Percentiles rank a stretch among this genome's conserved stretches.
Evolutionary conservation across 1,140 invertebrate genomes (phyloP).

Genomic region (Stratiolaelaps scimitus): DNA sequence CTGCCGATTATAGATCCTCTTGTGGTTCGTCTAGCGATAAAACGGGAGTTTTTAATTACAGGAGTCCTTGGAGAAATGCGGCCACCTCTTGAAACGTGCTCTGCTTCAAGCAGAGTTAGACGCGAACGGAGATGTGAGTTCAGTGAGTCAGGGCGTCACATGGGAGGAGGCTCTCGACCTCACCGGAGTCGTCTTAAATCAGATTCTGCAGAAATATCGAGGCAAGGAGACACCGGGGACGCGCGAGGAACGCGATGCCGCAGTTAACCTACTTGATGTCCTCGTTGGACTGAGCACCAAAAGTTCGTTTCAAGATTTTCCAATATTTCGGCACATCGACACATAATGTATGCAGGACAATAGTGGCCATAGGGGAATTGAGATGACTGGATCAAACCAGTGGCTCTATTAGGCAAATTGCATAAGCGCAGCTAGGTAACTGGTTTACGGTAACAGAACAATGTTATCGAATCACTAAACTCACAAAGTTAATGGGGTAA

Average conservation of each 20-base stretch:
- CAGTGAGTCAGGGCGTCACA: neutral
- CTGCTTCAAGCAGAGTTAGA: neutral
- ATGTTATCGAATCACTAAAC: too few species aligned
- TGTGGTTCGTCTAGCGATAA: too few species aligned
- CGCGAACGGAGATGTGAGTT: neutral
- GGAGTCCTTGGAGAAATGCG: constrained; percentile 9
- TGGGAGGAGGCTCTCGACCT: constrained; percentile 8
- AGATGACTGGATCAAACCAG: too few species aligned
- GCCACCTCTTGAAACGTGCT: neutral
- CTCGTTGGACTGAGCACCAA: neutral
- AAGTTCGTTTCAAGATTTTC: neutral
- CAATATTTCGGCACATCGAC: too few species aligned
- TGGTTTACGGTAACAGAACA: too few species aligned
- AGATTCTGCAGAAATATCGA: neutral
- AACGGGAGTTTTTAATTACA: too few species aligned
- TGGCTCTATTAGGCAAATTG: too few species aligned
- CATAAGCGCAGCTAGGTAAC: too few species aligned
- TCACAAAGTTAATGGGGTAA: too few species aligned
- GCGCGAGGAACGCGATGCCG: constrained; percentile 20
- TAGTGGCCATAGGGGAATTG: too few species aligned
- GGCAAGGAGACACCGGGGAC: constrained; percentile 1
- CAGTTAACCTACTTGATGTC: constrained; percentile 4
- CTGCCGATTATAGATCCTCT: too few species aligned
- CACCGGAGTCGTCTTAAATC: neutral
- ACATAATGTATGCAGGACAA: too few species aligned